These are phyloP conservation scores for Dermochelys coriacea DNA, from an alignment of 2,797 vertebrate species.

Conservation along the genomic window DNA sequence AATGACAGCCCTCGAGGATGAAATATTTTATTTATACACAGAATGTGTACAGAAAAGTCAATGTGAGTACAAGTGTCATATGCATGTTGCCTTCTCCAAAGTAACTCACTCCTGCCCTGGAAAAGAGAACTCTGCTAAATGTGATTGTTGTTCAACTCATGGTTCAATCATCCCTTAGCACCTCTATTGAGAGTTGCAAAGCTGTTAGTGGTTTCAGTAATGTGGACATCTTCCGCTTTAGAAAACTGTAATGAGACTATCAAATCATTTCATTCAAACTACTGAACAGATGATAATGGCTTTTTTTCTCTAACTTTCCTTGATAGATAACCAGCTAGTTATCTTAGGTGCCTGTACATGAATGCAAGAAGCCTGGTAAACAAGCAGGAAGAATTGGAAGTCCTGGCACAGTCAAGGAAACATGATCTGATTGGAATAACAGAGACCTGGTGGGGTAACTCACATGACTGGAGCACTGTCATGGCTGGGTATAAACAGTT, in stretches of 20 bases:
- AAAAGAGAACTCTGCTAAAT: background rate
- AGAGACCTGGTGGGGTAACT: too few species aligned
- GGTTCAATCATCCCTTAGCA: background rate
- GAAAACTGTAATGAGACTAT: background rate
- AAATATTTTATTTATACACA: background rate
- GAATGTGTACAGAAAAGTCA: background rate
- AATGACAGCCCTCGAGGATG: too few species aligned
- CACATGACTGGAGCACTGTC: too few species aligned
- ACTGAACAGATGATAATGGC: background rate
- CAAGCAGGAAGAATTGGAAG: too few species aligned
- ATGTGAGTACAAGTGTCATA: rapidly evolving
- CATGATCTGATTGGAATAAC: too few species aligned
- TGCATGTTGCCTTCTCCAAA: background rate
- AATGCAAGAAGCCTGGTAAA: too few species aligned
- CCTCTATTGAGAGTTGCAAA: background rate
- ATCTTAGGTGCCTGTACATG: too few species aligned
- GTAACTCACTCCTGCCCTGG: background rate
- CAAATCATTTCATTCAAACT: background rate
- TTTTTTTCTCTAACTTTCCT: background rate
- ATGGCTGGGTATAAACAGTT: too few species aligned
- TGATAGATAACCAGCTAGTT: too few species aligned
- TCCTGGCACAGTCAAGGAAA: too few species aligned
- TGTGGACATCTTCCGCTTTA: background rate
- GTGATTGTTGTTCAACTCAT: background rate
- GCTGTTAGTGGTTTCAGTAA: too few species aligned